These are phyloP conservation scores for Odontomachus brunneus DNA, from an alignment of 1,140 invertebrate genomes.

Conservation along the genomic window DNA sequence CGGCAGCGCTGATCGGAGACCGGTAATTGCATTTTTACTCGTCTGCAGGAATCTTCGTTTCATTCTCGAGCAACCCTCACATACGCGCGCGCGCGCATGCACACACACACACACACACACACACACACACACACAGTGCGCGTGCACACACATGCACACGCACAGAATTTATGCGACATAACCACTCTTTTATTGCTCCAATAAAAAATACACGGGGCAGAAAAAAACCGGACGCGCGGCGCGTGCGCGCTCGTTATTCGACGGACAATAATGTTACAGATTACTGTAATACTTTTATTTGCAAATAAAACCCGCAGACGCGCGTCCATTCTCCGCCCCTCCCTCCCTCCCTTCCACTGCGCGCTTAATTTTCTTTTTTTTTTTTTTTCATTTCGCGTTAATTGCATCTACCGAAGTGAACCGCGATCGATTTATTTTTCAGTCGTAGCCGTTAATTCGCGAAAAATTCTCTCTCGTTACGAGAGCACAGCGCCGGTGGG, in stretches of 20 bases:
- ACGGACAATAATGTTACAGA: background rate
- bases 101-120: too few species aligned
- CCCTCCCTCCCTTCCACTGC: too few species aligned
- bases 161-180: background rate
- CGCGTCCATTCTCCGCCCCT: background rate
- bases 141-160: background rate
- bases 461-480: background rate
- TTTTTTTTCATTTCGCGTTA: background rate
- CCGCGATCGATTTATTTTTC: constrained; percentile 11
- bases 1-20: constrained; percentile 7
- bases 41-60: constrained; percentile 44
- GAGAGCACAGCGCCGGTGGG: background rate
- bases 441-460: background rate
- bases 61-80: background rate
- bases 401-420: constrained; percentile 16
- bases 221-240: background rate
- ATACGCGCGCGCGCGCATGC: background rate
- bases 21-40: constrained; percentile 62
- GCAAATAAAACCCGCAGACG: background rate
- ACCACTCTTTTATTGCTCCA: constrained; percentile 34
- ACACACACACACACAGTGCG: background rate
- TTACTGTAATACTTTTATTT: constrained; percentile 20
- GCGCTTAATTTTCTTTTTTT: too few species aligned
- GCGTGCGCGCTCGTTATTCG: background rate
- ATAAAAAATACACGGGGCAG: constrained; percentile 9